Evolutionary conservation across 2,888 invertebrate species (phyloP).

Genomic region (Danaus chrysippus): DNA sequence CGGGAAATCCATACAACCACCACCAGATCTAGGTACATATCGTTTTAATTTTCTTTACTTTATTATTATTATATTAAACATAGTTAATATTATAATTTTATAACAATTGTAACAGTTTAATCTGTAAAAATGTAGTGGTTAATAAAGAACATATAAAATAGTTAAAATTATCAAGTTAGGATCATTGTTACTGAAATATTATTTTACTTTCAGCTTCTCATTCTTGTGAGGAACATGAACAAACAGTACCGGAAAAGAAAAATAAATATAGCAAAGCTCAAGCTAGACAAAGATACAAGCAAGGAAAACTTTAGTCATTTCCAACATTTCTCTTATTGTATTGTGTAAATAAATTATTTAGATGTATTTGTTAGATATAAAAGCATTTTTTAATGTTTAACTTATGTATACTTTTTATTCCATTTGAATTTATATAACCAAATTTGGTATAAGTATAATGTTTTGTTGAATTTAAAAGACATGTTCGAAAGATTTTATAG

Average conservation of each 20-base stretch:
- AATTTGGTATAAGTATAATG: slow-evolving; percentile 16
- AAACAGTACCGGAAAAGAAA: slow-evolving; percentile 60
- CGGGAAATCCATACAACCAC: slow-evolving; percentile 66
- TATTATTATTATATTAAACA: too few relatives aligned
- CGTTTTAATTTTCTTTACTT: slow-evolving; percentile 1
- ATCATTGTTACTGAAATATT: slow-evolving; percentile 1
- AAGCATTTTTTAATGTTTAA: slow-evolving; percentile 21
- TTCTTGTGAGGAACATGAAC: slow-evolving; percentile 54
- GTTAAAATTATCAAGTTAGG: neutral
- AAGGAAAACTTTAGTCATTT: slow-evolving; percentile 81
- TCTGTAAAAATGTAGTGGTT: too few relatives aligned
- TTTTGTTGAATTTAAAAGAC: slow-evolving; percentile 21
- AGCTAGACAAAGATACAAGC: slow-evolving; percentile 86
- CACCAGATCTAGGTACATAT: slow-evolving; percentile 62
- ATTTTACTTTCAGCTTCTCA: slow-evolving; percentile 49
- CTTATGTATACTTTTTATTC: slow-evolving; percentile 21
- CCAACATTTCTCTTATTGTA: slow-evolving; percentile 6
- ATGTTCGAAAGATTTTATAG: slow-evolving; percentile 18
- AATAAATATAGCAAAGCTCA: slow-evolving; percentile 85
- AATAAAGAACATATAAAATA: too few relatives aligned
- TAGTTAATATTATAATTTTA: too few relatives aligned
- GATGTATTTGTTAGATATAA: neutral
- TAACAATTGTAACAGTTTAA: too few relatives aligned
- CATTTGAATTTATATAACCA: slow-evolving; percentile 18
- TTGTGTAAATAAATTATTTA: slow-evolving; percentile 9